phyloP scores from a whole-genome alignment of 2,113 vertebrate species.

The Serilophus lunatus region DNA sequence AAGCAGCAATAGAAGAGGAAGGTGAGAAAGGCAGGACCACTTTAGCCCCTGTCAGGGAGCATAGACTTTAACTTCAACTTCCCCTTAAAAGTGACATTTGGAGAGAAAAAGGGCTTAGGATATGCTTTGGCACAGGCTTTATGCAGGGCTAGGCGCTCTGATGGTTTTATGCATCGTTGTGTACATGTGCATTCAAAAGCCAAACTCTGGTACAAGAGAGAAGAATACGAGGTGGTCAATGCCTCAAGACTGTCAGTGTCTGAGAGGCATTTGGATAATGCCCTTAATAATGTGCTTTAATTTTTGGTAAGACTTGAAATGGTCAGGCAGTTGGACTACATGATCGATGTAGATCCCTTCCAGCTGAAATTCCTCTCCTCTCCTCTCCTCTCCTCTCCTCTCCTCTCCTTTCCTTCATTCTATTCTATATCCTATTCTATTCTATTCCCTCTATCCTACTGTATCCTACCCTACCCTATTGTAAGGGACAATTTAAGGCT shows the following conservation, averaged over 20 bases:
- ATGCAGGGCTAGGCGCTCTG: not conserved
- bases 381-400: too few relatives aligned
- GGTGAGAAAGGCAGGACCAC: not conserved
- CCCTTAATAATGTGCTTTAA: not conserved
- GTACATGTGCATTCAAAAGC: not conserved
- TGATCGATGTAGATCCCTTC: not conserved
- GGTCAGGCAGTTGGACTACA: not conserved
- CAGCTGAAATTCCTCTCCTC: not conserved
- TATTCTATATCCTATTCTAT: not conserved
- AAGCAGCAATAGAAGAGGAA: not conserved
- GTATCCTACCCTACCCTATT: not conserved
- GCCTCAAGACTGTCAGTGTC: not conserved
- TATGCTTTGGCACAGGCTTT: not conserved
- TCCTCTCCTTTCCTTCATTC: too few relatives aligned
- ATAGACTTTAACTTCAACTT: not conserved
- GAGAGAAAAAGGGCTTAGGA: not conserved
- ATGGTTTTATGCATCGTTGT: not conserved
- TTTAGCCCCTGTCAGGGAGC: not conserved
- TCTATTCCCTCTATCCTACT: not conserved
- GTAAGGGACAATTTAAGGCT: not conserved
- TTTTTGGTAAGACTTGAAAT: not conserved
- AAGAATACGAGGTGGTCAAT: not conserved
- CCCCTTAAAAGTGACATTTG: not conserved
- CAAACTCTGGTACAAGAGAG: not conserved
- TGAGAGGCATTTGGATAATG: not conserved